Base-by-base conservation (phyloP, 2,113 vertebrate species). In the Bettongia penicillata region DNA sequence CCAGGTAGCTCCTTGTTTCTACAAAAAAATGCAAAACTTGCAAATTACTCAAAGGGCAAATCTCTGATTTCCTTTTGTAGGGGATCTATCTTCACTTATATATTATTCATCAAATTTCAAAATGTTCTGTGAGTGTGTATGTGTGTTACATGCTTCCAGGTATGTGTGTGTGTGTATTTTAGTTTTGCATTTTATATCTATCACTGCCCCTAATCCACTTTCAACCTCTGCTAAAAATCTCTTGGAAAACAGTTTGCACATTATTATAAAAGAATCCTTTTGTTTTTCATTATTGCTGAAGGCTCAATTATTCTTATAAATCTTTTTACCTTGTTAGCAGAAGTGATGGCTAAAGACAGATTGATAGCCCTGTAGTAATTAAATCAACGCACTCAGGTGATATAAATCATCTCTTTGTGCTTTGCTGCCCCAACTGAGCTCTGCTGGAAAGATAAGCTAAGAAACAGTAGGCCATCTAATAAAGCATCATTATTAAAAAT, bases 261-360 rank as follows among this genome's bases (percentile, higher is more conserved):
- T 84, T 91, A 92, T 61, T 16, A 51, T 91, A 53, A 92, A 91
- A 92, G 37, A 51, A 91, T 11, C 91, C 57, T 93, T 51, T 51
- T 93, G n/a, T 89, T 95, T 94, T 77, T 43, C n/a, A 23, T 84
- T 91, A 19, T 68, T 61, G 26, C 9, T 11, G 1, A 19, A 84
- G 43, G 55, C 24, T 96, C 94, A 50, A n/a, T 94, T 51, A 53
- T 92, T 37, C 6, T 94, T 11, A 28, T 51, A 84, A 93, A 31
- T 11, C 51, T 92, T 68, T 16, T 48, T 91, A 57, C 10, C 24
- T 93, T 96, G 55, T 43, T 37, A 84, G 49, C 5, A 90, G 43
- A 95, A 94, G 31, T 47, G 26, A 91, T 23, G 49, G 47, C 2
- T 55, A 51, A 57, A 93, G 84, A 53, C 47, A 49, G 92, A 90